Evolutionary conservation across 2,113 vertebrate genomes (phyloP), one percentile per base, ranked within the genome.

Genomic region (Pantherophis guttatus): DNA sequence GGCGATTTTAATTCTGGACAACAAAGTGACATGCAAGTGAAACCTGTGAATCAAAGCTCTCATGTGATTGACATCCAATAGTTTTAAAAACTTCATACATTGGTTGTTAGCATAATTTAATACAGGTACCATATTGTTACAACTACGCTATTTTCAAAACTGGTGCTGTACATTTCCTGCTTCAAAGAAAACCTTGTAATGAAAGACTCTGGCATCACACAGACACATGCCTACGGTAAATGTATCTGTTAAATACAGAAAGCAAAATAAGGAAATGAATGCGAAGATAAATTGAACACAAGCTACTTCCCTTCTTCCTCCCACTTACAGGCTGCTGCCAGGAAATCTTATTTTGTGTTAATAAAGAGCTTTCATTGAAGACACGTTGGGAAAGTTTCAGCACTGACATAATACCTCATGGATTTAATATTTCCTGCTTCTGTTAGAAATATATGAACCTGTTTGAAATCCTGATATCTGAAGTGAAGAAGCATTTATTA

Each of bases 231-330:
- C 13, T 33, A 62, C 9, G 0, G 59, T 62, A 93, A 8, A 12
- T 70, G 33, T 81, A 94, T 81, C 4, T n/a, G 21, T 58, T 94
- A 93, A 91, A 95, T 95, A 95, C 92, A 96, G 95, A 33, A 94
- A 94, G 89, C 53, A 44, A 62, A 54, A 13, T 90, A 29, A 86
- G 44, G 52, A 21, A 57, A 94, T 95, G 93, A 94, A 96, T 87
- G 94, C 0, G 11, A 94, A 95, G 90, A 94, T 87, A 1, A 10
- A 55, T 7, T 86, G 81, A 58, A 94, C 85, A 88, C 91, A 55
- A 88, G 91, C 89, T 94, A 55, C 92, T 94, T 55, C 95, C 91
- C 65, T 81, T 93, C 85, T 86, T 91, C 55, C 90, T 75, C 86
- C 65, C 65, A 15, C 33, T 92, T 94, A 91, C 94, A 93, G 93